phyloP scores from a whole-genome alignment of 2,113 vertebrate genomes.

The Nothobranchius furzeri region DNA sequence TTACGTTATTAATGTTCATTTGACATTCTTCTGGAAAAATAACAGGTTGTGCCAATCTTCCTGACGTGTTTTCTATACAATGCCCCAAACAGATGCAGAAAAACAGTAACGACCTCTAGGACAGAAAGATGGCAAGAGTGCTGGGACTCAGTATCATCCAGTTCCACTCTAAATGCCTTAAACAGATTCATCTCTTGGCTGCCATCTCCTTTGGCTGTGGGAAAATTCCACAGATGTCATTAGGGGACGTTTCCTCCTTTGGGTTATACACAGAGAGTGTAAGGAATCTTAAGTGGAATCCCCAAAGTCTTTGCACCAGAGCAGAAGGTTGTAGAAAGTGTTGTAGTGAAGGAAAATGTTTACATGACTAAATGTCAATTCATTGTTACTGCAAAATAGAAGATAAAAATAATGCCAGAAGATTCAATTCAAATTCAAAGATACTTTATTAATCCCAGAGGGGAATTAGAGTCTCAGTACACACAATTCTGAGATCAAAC shows the following conservation, averaged over 20 bases:
- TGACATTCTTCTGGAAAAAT: no score
- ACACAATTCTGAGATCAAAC: no score
- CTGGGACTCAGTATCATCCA: constrained; percentile 33
- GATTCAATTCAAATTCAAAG: no score
- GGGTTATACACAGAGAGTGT: constrained; percentile 55
- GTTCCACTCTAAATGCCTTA: constrained; percentile 47
- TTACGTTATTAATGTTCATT: no score
- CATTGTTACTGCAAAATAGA: background rate
- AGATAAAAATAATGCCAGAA: no score
- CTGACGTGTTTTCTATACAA: no score
- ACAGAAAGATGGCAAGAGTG: constrained; percentile 39
- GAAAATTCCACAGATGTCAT: constrained; percentile 74
- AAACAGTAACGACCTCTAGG: constrained; percentile 13
- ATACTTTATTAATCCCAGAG: no score
- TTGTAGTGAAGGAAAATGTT: constrained; percentile 16
- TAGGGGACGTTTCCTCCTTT: constrained; percentile 57
- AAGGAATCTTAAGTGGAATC: constrained; percentile 49
- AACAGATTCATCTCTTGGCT: constrained; percentile 50
- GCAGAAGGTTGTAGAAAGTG: constrained; percentile 39
- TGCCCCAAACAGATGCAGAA: background rate
- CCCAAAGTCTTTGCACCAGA: constrained; percentile 16
- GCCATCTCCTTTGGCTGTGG: constrained; percentile 63
- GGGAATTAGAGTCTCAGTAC: no score
- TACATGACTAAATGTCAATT: background rate
- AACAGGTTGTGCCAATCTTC: no score